These are phyloP conservation scores for Atherinomorus stipes DNA, from an alignment of 2,113 vertebrate species.

Conservation along the genomic window DNA sequence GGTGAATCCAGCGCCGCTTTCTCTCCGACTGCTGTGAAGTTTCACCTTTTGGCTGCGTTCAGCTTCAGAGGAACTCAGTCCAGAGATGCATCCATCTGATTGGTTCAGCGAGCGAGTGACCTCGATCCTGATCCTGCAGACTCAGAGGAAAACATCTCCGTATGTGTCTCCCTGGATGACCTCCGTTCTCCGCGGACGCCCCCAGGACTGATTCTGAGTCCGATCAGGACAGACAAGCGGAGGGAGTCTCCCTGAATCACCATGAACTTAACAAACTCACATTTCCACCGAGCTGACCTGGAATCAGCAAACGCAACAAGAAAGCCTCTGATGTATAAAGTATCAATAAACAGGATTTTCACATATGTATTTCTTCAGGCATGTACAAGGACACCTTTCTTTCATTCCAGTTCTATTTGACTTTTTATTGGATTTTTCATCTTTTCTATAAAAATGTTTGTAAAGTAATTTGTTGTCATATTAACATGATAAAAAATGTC, in stretches of 20 bases:
- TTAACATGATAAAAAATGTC: no score
- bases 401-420: no score
- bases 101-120: constrained; percentile 21
- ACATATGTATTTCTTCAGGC: no score
- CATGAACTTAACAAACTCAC: background rate
- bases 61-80: constrained; percentile 17
- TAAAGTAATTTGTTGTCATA: no score
- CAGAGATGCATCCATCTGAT: constrained; percentile 12
- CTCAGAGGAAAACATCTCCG: background rate
- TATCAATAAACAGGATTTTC: background rate
- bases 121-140: background rate
- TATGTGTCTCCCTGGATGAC: constrained; percentile 6
- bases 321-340: background rate
- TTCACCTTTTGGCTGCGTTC: constrained; percentile 16
- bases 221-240: background rate
- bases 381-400: no score
- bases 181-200: background rate
- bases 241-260: background rate
- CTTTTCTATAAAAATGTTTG: no score
- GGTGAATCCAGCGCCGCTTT: constrained; percentile 12
- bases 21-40: background rate
- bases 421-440: no score
- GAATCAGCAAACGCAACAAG: background rate
- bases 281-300: background rate
- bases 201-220: background rate